phyloP scores from a whole-genome alignment of 2,888 invertebrate genomes.

The Drosophila tanythrix region DNA sequence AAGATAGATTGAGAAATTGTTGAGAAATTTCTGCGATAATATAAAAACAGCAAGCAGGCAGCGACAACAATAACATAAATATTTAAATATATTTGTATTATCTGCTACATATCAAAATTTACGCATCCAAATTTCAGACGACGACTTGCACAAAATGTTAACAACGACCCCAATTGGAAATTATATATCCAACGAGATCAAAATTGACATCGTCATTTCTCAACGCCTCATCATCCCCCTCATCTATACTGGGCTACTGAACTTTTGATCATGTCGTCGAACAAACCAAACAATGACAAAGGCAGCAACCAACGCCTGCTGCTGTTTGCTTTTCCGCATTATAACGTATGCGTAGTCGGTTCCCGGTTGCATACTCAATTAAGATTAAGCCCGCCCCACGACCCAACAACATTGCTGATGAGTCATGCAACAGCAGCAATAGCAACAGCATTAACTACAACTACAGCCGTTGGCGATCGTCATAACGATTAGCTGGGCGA shows the following conservation, averaged over 20 bases:
- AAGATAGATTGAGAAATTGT: conserved; percentile 14
- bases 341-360: conserved; percentile 10
- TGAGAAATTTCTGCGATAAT: conserved; percentile 21
- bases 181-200: background rate
- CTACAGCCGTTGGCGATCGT: conserved; percentile 3
- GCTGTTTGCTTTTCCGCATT: conserved; percentile 67
- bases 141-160: conserved; percentile 34
- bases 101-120: conserved; percentile 38
- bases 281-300: conserved; percentile 34
- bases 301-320: background rate
- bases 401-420: conserved; percentile 23
- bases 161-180: conserved; percentile 20
- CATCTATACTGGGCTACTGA: conserved; percentile 57
- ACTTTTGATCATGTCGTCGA: conserved; percentile 70
- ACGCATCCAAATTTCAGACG: conserved; percentile 53
- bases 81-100: conserved; percentile 1
- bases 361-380: conserved; percentile 46
- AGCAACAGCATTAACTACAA: background rate
- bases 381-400: conserved; percentile 28
- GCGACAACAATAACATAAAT: conserved; percentile 24
- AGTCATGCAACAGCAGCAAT: conserved; percentile 27
- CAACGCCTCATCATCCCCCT: background rate
- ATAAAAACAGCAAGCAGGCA: conserved; percentile 14
- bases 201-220: conserved; percentile 7
- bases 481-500: conserved; percentile 12